A percentile compares a stretch with the other conserved stretches of the same genome.
Evolutionary conservation across 1,140 invertebrate genomes (phyloP).

Genomic region (Scaptomyza pallida): DNA sequence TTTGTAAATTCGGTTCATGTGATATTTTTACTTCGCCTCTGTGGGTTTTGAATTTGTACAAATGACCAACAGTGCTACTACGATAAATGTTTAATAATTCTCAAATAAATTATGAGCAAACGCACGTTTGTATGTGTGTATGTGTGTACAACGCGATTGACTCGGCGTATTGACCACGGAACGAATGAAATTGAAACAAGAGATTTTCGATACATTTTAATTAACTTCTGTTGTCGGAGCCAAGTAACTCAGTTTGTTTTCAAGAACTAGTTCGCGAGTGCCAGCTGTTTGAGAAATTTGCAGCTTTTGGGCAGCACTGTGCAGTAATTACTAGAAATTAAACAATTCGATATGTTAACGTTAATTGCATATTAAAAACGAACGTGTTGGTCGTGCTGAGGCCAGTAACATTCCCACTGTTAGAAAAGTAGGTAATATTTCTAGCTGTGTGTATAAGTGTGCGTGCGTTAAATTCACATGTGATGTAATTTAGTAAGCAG

Average conservation of each 20-base stretch:
- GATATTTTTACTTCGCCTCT: not conserved
- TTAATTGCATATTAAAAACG: conserved; percentile 1
- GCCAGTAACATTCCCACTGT: conserved; percentile 10
- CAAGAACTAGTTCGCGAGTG: conserved; percentile 2
- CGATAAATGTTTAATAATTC: conserved; percentile 14
- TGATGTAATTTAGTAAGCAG: conserved; percentile 61
- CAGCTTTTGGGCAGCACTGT: not conserved
- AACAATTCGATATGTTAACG: conserved; percentile 17
- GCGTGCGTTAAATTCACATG: conserved; percentile 23
- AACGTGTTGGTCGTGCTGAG: not conserved
- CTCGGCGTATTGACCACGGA: conserved; percentile 6
- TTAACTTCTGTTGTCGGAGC: conserved; percentile 9
- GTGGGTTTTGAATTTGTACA: not conserved
- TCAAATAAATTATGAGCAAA: conserved; percentile 27
- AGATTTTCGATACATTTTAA: conserved; percentile 25
- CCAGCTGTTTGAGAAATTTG: conserved; percentile 7
- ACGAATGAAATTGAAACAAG: conserved; percentile 28
- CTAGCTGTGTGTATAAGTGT: conserved; percentile 1
- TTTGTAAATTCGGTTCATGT: not conserved
- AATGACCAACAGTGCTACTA: conserved; percentile 2
- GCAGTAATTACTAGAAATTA: conserved; percentile 15
- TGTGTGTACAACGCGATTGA: conserved; percentile 16
- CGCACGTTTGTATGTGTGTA: conserved; percentile 13
- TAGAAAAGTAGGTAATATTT: conserved; percentile 3
- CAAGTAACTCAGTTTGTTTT: not conserved